Evolutionary conservation across 2,888 invertebrate species (phyloP), one percentile per base, ranked within the genome.

Genomic region (Macropis europaea): DNA sequence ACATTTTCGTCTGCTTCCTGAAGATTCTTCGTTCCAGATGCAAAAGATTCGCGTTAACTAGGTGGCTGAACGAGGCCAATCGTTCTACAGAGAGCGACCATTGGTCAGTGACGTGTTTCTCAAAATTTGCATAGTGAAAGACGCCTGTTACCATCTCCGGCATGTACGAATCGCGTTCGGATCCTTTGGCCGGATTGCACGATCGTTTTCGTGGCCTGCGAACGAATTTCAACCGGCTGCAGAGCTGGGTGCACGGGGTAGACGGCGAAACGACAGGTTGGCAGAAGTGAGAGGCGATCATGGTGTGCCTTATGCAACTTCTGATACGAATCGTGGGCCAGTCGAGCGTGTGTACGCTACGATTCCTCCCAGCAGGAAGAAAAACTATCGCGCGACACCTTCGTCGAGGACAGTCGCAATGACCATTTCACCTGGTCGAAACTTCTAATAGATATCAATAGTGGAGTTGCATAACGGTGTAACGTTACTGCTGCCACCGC

Each of bases 281-380:
- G 56, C 48, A 60, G 75, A 81, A 81, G 79, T 80, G 79, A 80
- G 79, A 81, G 79, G 79, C 57, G 48, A 43, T 40, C 48, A 69
- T 53, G 50, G 52, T 28, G 67, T 43, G 45, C 36, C 64, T 80
- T 80, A 81, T 59, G 81, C 82, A 80, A 80, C 26, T 36, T 48
- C 34, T 62, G 81, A 78, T 78, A 72, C 76, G 78, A 70, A 80
- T 78, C 79, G 60, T 70, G 76, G 79, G 60, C 68, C 76, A 70
- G 60, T 70, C 72, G 40, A 56, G 56, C 57, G 26, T 40, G 60
- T 48, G 53, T 53, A 48, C 53, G 43, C 50, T 22, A 19, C 34
- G 76, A 78, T 62, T 62, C 38, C 68, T 38, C 42, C 13, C 17
- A 40, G 5, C 52, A 62, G 69, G 66, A 76, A 77, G 64, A 36